Evolutionary conservation across 2,113 vertebrate species (phyloP), one percentile per base, ranked within the genome.

Genomic region (Amazona guildingii): DNA sequence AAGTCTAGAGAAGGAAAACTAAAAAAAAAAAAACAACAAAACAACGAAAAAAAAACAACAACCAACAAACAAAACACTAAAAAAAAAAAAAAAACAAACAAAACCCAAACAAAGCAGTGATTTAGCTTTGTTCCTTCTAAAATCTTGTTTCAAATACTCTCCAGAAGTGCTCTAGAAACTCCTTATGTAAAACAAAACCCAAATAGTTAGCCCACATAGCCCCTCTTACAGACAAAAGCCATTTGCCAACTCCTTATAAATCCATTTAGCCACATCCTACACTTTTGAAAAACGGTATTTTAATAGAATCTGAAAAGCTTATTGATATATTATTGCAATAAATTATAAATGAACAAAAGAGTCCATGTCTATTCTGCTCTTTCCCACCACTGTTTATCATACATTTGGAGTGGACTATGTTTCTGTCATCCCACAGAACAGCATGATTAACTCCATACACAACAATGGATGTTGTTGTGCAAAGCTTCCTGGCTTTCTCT

Each of bases 301-400:
- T 23, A 73, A 64, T 7, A 73, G 43, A 72, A 79, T 69, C 25
- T 51, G 16, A 90, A 82, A 59, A 63, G 6, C 0, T 25, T 77
- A 52, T 12, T 33, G 64, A 52, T 52, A 66, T n/a, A 52, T 49
- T 62, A 19, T 54, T 76, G 9, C 17, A 68, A 86, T 29, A 55
- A 63, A 49, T n/a, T n/a, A 73, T 27, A 88, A 68, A 86, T 17
- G 1, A 83, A 46, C 0, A 51, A 67, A 75, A 46, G 19, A 86
- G 3, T 6, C 2, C 0, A 6, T 3, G 0, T 39, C n/a, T 80
- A 17, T 54, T 85, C 21, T n/a, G 7, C 16, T 44, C 33, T 72
- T 90, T 41, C 31, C 39, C 11, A 28, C 19, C 23, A 35, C 19
- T 73, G 28, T 48, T 77, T 69, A 37, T 4, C 7, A 46, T 10